A percentile compares a stretch with the other conserved stretches of the same genome.
phyloP scores from a whole-genome alignment of 2,888 invertebrate genomes.

The Dicycla oo region DNA sequence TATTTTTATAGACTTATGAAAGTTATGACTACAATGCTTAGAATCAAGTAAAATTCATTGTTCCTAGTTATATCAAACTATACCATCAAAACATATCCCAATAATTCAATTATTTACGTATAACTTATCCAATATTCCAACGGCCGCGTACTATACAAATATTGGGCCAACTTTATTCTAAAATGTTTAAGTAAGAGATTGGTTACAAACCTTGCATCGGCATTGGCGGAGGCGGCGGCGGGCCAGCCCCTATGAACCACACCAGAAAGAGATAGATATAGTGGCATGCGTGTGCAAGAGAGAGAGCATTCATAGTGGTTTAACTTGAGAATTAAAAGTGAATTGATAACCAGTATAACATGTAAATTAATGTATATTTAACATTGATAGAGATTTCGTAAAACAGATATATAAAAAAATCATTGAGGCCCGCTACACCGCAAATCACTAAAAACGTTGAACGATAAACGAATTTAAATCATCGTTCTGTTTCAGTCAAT shows the following conservation, averaged over 20 bases:
- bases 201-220: slow-evolving; percentile 67
- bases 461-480: too few relatives aligned
- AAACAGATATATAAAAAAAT: neutral
- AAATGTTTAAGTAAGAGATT: neutral
- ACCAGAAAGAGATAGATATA: slow-evolving; percentile 65
- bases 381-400: neutral
- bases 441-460: too few relatives aligned
- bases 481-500: too few relatives aligned
- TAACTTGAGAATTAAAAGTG: neutral
- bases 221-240: slow-evolving; percentile 75
- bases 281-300: slow-evolving; percentile 59
- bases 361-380: neutral
- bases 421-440: too few relatives aligned
- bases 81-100: too few relatives aligned
- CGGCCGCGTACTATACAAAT: neutral
- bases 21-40: too few relatives aligned
- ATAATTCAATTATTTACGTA: too few relatives aligned
- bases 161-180: slow-evolving; percentile 4
- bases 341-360: neutral
- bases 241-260: slow-evolving; percentile 68
- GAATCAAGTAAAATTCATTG: too few relatives aligned
- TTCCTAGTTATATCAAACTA: too few relatives aligned
- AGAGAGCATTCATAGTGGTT: slow-evolving; percentile 32
- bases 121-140: too few relatives aligned
- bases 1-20: too few relatives aligned